Base-by-base conservation (phyloP, 2,113 vertebrate species). In the Aepyceros melampus region DNA sequence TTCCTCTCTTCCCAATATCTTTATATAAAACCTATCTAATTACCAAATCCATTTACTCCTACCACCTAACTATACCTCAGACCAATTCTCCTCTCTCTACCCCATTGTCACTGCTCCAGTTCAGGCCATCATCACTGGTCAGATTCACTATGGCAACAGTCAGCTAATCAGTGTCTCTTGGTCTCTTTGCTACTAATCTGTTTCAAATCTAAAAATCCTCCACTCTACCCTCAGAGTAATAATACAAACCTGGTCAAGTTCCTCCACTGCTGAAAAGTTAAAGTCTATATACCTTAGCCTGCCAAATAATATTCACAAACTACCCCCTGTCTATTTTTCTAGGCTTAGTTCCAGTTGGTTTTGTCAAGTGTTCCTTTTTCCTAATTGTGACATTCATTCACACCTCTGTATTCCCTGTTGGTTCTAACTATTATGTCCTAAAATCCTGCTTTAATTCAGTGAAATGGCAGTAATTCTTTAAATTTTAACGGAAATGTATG, bases 191-290 rank as follows among this genome's bases (percentile, higher is more conserved):
- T 47, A 60, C 36, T 45, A 74, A 64, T 76, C 33, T 96, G 45
- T 95, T 51, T 94, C 58, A 88, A 87, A 33, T 40, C 53, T 96
- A 85, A 92, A 74, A 83, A 79, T 95, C 86, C 82, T 85, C 47
- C 13, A 29, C 9, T 31, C 13, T 29, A 11, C 19, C 79, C 49
- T 87, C 10, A 11, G 45, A 95, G 17, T 84, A 51, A 88, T 33
- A 64, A 60, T 1, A 85, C 3, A 13, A 90, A n/a, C 31, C 17
- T 74, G 49, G 7, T 6, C 62, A 95, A 87, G n/a, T 62, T 16
- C 36, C 16, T 64, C 17, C 16, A 51, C 12, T 71, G 49, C 60
- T 92, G 47, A 93, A 92, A 85, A 36, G 40, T 49, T 36, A 64
- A 92, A 55, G 0, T 7, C n/a, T 92, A 14, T 7, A 25, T 82